These are phyloP conservation scores for Paralichthys olivaceus DNA, from an alignment of 2,113 vertebrate species.

Conservation along the genomic window DNA sequence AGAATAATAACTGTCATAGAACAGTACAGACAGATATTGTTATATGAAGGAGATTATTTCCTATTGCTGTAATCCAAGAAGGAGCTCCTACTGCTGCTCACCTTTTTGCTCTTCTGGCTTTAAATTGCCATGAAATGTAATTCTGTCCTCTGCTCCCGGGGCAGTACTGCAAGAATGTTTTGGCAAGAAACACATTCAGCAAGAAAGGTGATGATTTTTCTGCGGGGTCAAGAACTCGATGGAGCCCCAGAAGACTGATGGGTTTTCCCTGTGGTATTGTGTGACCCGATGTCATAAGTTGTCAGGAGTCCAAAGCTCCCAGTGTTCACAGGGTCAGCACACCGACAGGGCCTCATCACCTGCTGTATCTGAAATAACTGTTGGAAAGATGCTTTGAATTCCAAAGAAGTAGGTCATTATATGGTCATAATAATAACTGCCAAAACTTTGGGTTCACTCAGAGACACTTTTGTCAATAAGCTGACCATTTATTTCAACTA, in stretches of 20 bases:
- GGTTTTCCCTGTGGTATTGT: conserved; percentile 24
- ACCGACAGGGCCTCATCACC: conserved; percentile 40
- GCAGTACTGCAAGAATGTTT: conserved; percentile 35
- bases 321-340: conserved; percentile 40
- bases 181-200: conserved; percentile 40
- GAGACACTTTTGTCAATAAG: neutral
- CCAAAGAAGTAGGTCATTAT: conserved; percentile 28
- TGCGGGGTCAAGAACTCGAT: conserved; percentile 17
- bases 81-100: conserved; percentile 32
- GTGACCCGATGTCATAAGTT: conserved; percentile 55
- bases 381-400: conserved; percentile 50
- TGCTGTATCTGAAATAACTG: conserved; percentile 58
- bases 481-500: neutral
- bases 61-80: neutral
- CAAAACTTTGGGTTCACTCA: neutral
- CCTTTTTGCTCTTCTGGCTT: conserved; percentile 43
- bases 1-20: neutral
- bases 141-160: conserved; percentile 47
- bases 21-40: neutral
- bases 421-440: neutral
- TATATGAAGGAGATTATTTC: neutral
- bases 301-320: conserved; percentile 35
- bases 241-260: conserved; percentile 35
- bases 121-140: conserved; percentile 61
- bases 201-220: conserved; percentile 46